Percentiles rank a stretch among this genome's conserved stretches.
These are phyloP conservation scores for Osmerus eperlanus DNA, from an alignment of 2,113 vertebrate genomes.

Conservation along the genomic window DNA sequence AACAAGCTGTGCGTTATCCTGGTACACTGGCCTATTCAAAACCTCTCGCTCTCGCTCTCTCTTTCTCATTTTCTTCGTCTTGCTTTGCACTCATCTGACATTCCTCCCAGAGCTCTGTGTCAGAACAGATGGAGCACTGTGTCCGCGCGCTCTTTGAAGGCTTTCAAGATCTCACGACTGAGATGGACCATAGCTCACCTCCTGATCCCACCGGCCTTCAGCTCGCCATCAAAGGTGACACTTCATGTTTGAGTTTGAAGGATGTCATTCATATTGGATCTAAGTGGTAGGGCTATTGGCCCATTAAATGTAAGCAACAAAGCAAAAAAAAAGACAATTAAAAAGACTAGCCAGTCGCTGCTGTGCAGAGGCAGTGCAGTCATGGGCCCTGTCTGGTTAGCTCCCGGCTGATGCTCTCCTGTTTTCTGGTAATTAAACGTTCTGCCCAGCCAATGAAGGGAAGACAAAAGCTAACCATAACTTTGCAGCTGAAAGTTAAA, in stretches of 20 bases:
- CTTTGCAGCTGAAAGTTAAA: too few relatives aligned
- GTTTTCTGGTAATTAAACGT: too few relatives aligned
- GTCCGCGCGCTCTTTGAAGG: conserved; percentile 33
- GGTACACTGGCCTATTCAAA: conserved; percentile 50
- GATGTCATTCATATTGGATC: too few relatives aligned
- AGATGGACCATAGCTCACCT: conserved; percentile 5
- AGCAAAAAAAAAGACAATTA: too few relatives aligned
- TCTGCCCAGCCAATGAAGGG: too few relatives aligned
- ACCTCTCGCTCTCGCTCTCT: conserved; percentile 50
- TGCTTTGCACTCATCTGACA: conserved; percentile 50
- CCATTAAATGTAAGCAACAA: too few relatives aligned
- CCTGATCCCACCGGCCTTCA: conserved; percentile 3
- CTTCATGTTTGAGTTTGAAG: neutral
- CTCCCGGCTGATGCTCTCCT: too few relatives aligned
- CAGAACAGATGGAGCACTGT: conserved; percentile 49
- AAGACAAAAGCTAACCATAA: too few relatives aligned
- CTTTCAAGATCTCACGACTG: neutral
- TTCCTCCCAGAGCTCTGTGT: conserved; percentile 48
- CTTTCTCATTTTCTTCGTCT: neutral
- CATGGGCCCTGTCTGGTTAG: too few relatives aligned
- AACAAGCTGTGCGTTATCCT: conserved; percentile 55
- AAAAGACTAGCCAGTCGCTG: too few relatives aligned
- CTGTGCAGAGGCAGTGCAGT: too few relatives aligned
- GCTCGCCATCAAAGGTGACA: neutral
- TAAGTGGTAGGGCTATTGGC: too few relatives aligned